These are phyloP conservation scores for Myripristis murdjan DNA, from an alignment of 2,797 vertebrate species.

Conservation along the genomic window DNA sequence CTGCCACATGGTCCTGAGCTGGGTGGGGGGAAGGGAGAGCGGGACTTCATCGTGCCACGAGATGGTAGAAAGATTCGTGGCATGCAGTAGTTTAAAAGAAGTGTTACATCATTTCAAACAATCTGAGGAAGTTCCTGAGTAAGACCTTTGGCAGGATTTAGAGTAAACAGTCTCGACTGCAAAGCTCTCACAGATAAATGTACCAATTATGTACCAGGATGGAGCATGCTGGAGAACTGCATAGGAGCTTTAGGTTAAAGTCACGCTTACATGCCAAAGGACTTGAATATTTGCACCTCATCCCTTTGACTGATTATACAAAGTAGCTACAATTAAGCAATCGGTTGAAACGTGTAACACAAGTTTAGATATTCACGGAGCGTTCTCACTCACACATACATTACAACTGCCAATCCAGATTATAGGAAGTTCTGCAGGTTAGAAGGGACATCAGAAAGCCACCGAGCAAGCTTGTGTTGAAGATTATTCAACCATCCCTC, in stretches of 20 bases:
- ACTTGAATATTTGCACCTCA: slow-evolving; percentile 53
- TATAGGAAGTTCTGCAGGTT: slow-evolving; percentile 35
- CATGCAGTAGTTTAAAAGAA: slow-evolving; percentile 44
- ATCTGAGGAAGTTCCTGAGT: slow-evolving; percentile 81
- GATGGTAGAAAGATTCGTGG: slow-evolving; percentile 40
- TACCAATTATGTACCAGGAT: slow-evolving; percentile 42
- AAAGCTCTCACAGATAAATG: slow-evolving; percentile 45
- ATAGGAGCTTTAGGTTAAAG: slow-evolving; percentile 49
- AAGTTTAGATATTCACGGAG: slow-evolving; percentile 21
- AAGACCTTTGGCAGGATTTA: slow-evolving; percentile 80
- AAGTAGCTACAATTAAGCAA: slow-evolving; percentile 40
- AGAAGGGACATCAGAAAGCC: slow-evolving; percentile 54
- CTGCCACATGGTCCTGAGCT: slow-evolving; percentile 73
- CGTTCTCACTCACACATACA: slow-evolving; percentile 66
- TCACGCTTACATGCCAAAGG: slow-evolving; percentile 49
- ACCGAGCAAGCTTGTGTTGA: slow-evolving; percentile 64
- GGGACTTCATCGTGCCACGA: slow-evolving; percentile 45
- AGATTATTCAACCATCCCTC: slow-evolving; percentile 66
- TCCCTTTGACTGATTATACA: slow-evolving; percentile 43
- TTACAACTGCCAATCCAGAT: slow-evolving; percentile 12
- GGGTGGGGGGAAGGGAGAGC: slow-evolving; percentile 29
- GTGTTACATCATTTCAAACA: slow-evolving; percentile 55
- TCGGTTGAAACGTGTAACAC: slow-evolving; percentile 38
- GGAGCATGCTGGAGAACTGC: slow-evolving; percentile 50
- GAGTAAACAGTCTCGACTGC: slow-evolving; percentile 69